These are phyloP conservation scores for Alaudala cheleensis DNA, from an alignment of 2,113 vertebrate genomes.

Conservation along the genomic window DNA sequence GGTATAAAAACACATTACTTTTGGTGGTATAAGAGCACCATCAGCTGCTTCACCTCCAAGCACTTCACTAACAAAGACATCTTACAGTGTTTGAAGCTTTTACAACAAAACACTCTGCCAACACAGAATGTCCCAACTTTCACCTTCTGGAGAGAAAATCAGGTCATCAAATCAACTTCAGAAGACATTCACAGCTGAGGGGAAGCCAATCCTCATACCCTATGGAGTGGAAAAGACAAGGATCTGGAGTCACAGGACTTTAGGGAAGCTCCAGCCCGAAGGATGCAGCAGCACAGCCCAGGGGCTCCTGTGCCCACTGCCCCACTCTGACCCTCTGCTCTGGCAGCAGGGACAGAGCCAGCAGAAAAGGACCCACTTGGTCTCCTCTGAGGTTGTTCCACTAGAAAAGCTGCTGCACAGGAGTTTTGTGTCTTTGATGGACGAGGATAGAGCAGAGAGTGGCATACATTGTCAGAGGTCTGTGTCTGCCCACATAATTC, in stretches of 20 bases:
- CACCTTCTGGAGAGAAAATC: neutral
- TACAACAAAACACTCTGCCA: neutral
- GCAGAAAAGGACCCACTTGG: neutral
- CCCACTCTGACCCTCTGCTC: neutral
- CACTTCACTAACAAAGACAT: neutral
- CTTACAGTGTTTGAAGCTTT: neutral
- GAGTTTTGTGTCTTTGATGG: neutral
- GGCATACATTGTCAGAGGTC: accelerated
- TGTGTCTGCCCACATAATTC: neutral
- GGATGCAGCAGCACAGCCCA: neutral
- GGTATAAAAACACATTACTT: neutral
- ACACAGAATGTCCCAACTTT: neutral
- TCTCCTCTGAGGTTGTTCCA: neutral
- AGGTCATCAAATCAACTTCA: neutral
- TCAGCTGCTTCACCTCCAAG: neutral
- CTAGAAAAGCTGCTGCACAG: neutral
- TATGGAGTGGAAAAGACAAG: neutral
- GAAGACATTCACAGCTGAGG: neutral
- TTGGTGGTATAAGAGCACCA: neutral
- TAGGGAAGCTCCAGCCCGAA: accelerated
- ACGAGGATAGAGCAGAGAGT: neutral
- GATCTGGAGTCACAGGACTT: neutral
- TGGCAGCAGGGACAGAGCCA: neutral
- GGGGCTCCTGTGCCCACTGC: accelerated
- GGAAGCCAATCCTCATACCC: neutral